Conservation (phyloP, 2,113 vertebrate genomes). For the Dasyornis broadbenti region DNA sequence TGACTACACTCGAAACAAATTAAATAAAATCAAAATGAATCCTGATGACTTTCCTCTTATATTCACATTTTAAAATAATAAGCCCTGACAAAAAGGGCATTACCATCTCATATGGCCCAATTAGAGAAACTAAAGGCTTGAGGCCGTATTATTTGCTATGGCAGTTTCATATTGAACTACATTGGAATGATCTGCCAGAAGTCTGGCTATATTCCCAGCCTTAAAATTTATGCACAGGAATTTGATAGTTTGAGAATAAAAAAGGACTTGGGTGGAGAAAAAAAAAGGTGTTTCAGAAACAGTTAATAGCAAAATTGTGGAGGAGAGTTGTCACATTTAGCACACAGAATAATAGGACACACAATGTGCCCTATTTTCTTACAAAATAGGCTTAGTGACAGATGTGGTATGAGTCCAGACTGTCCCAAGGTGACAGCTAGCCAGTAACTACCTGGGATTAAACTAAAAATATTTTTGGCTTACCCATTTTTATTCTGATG, state of each 20-base stretch:
- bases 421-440: not conserved
- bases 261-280: not conserved
- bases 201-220: not conserved
- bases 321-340: not conserved
- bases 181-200: not conserved
- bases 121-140: conserved; percentile 34
- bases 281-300: not conserved
- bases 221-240: not conserved
- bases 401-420: not conserved
- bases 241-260: not conserved
- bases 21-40: conserved; percentile 55
- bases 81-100: conserved; percentile 39
- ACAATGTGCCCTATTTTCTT: not conserved
- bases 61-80: conserved; percentile 53
- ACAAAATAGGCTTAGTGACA: not conserved
- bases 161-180: not conserved
- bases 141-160: not conserved
- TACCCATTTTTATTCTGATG: not conserved
- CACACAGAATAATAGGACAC: not conserved
- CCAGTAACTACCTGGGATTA: not conserved
- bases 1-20: conserved; percentile 52
- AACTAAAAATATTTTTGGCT: not conserved
- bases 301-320: not conserved
- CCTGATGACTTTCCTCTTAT: not conserved
- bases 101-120: conserved; percentile 40